These are phyloP conservation scores for Anguilla obscura DNA, from an alignment of 2,797 vertebrate species.

Conservation along the genomic window DNA sequence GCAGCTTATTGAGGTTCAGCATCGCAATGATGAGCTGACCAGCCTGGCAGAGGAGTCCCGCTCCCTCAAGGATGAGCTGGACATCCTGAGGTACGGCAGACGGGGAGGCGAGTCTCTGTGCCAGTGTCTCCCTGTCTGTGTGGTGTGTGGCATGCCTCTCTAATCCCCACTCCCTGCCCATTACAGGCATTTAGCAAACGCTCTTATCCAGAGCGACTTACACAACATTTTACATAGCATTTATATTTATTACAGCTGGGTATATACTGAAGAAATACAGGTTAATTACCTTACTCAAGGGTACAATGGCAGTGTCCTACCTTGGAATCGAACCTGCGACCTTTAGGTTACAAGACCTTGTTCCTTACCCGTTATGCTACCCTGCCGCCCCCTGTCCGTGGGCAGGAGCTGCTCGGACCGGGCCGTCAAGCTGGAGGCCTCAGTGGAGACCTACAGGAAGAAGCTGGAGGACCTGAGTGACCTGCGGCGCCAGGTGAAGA, in stretches of 20 bases:
- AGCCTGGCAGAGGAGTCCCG: slow-evolving; percentile 92
- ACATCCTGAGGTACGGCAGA: slow-evolving; percentile 79
- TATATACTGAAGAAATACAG: too few relatives aligned
- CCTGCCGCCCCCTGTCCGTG: background rate
- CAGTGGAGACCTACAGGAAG: slow-evolving; percentile 90
- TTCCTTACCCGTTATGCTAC: too few relatives aligned
- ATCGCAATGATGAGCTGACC: slow-evolving; percentile 91
- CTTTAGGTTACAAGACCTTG: too few relatives aligned
- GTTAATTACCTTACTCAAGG: too few relatives aligned
- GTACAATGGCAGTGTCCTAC: too few relatives aligned
- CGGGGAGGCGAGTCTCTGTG: slow-evolving; percentile 5
- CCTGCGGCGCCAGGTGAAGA: slow-evolving; percentile 90
- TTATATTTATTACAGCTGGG: too few relatives aligned
- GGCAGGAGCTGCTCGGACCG: slow-evolving; percentile 87
- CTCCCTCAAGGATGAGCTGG: slow-evolving; percentile 92
- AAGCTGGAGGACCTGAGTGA: slow-evolving; percentile 93
- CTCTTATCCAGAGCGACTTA: too few relatives aligned
- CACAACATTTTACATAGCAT: too few relatives aligned
- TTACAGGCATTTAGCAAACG: too few relatives aligned
- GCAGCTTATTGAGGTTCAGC: slow-evolving; percentile 92
- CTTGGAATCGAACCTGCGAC: too few relatives aligned
- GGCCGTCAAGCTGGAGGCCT: slow-evolving; percentile 88
- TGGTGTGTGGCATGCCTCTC: background rate
- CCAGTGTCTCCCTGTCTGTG: background rate
- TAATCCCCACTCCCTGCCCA: background rate